Base-by-base conservation (phyloP, 1,140 invertebrate genomes). In the Latrodectus geometricus region DNA sequence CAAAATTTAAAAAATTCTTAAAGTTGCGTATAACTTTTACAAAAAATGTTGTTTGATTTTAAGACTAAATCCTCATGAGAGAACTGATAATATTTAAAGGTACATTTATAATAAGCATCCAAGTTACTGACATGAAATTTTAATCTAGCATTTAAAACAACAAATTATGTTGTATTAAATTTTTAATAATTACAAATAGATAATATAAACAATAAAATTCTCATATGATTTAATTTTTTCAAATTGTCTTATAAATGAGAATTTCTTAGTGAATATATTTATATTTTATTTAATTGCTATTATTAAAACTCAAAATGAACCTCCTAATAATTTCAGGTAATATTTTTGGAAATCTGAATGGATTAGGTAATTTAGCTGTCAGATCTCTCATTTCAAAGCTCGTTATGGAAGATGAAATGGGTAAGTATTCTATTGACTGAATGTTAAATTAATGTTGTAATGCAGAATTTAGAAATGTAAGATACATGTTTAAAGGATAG, bases 401-500 rank as follows among this genome's bases (percentile, higher is more conserved):
- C 11, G 83, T 86, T n/a, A 49, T 9, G 11, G 75, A 86, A 70
- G 83, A 86, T 9, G 83, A 86, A 72, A n/a, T 86, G 23, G 83
- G 83, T 86, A 61, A 56, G 72, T 68, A 61, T 56, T n/a, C n/a
- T n/a, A 35, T 35, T 5, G 5, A 35, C 35, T 35, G 35, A 35
- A 35, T 35, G 35, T 35, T 3, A 35, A 35, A 35, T 1, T 5
- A 35, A 5, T 3, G 35, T 35, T 35, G 35, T 35, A 5, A n/a
- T n/a, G n/a, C n/a, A n/a, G n/a, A n/a, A n/a, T n/a, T n/a, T n/a
- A n/a, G n/a, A n/a, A n/a, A n/a, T n/a, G n/a, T n/a, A n/a, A n/a
- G n/a, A n/a, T n/a, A n/a, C n/a, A n/a, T n/a, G n/a, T n/a, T n/a
- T n/a, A n/a, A n/a, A n/a, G n/a, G n/a, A n/a, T n/a, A n/a, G n/a